Base-by-base conservation (phyloP, 23 tunicate species). In the Styela plicata region DNA sequence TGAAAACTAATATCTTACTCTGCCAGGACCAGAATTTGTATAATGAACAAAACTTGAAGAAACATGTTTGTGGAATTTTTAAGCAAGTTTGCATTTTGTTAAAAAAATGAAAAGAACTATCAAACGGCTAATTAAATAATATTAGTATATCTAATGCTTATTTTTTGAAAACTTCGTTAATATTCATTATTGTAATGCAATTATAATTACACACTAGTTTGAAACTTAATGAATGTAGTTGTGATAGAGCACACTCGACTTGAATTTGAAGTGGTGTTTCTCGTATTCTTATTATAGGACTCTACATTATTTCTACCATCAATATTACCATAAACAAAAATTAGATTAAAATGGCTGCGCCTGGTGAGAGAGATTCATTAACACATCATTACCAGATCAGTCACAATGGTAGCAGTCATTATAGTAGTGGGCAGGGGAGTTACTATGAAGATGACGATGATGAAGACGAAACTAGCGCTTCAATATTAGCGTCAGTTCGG, bases 401-500 rank as follows among this genome's bases (percentile, higher is more conserved):
- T 71, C 34, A 71, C 36, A 71, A 71, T 71, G 57, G 57, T 44
- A 30, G 35, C 77, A 71, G 77, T 71, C 77, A 71, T 36, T 71
- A 80, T 63, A 90, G 89, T 62, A 86, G 83, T 24, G 89, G 87
- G 22, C 82, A 36, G 78, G 74, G 67, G 61, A 85, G 77, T 71
- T 71, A 71, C 77, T 71, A 71, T 71, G 77, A 71, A 5, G 77
- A 71, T 17, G 77, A 71, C 35, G 77, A 86, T 63, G 96, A 90
- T 69, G 96, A 90, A 24, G 95, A 89, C 35, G 81, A 76, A 52
- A 89, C 91, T 33, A 74, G 89, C 70, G 91, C 92, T 20, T 80
- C 86, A 0, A 80, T 92, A 1, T 76, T 92, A 24, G 89, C 80
- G 31, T 87, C 97, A 34, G 97, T 92, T 24, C 36, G 87, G 22